These are phyloP conservation scores for Oxyura jamaicensis DNA, from an alignment of 2,113 vertebrate genomes.

Conservation along the genomic window DNA sequence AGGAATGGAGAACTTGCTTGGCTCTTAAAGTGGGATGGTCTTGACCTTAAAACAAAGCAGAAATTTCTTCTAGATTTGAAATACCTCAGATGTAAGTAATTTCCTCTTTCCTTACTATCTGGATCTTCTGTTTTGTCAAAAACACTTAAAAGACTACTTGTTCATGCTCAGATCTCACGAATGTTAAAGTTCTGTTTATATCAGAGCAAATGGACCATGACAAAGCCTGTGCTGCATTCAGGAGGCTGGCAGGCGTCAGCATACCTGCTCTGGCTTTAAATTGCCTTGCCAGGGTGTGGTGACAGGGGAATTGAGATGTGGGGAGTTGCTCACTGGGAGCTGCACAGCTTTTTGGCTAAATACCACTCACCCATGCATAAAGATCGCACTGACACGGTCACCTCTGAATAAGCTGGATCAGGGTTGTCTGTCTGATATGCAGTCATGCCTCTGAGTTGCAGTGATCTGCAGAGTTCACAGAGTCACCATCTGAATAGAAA, in stretches of 20 bases:
- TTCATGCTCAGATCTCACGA: not conserved
- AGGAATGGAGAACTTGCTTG: not conserved
- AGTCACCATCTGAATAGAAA: not conserved
- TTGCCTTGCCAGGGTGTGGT: not conserved
- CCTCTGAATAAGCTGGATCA: not conserved
- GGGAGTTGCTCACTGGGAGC: not conserved
- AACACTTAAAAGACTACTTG: not conserved
- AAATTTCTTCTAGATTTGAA: slow-evolving; percentile 9
- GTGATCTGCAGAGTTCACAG: slow-evolving; percentile 29
- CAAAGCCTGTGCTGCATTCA: not conserved
- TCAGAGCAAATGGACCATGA: not conserved
- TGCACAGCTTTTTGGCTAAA: not conserved
- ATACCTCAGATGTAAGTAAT: not conserved
- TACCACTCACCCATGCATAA: not conserved
- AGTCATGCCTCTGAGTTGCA: not conserved
- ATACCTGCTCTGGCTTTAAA: not conserved
- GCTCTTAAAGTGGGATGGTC: not conserved
- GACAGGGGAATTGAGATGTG: not conserved
- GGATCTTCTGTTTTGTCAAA: not conserved
- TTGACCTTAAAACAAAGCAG: not conserved
- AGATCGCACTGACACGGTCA: not conserved
- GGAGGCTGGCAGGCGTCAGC: not conserved
- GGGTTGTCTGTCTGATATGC: not conserved
- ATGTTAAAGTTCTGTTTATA: not conserved
- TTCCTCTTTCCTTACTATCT: not conserved